These are phyloP conservation scores for Lysandra bellargus DNA, from an alignment of 2,888 invertebrate species.

Conservation along the genomic window DNA sequence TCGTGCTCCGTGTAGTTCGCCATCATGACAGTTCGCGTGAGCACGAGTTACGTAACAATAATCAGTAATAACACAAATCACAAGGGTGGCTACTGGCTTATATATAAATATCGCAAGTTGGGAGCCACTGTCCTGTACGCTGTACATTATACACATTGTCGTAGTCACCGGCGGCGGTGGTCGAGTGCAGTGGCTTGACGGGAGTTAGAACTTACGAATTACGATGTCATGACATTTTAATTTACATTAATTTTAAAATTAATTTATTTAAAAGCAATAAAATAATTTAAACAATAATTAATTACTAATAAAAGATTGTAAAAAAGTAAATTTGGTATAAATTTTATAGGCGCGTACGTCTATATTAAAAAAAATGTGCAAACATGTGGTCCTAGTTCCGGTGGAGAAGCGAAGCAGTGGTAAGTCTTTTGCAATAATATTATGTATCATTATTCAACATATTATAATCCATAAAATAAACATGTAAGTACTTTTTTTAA, in stretches of 20 bases:
- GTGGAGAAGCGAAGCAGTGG: slow-evolving; percentile 59
- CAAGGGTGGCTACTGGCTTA: not conserved
- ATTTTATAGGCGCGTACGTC: slow-evolving; percentile 13
- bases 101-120: slow-evolving; percentile 33
- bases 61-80: not conserved
- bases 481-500: too few relatives aligned
- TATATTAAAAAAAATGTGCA: slow-evolving; percentile 54
- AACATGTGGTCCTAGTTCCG: slow-evolving; percentile 61
- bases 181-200: slow-evolving; percentile 35
- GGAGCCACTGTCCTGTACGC: slow-evolving; percentile 37
- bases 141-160: slow-evolving; percentile 34
- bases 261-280: not conserved
- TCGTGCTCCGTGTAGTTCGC: too few relatives aligned
- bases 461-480: too few relatives aligned
- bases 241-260: not conserved
- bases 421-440: slow-evolving; percentile 44
- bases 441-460: too few relatives aligned
- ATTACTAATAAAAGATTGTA: not conserved
- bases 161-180: slow-evolving; percentile 40
- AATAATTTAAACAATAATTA: not conserved
- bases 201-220: slow-evolving; percentile 4
- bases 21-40: not conserved
- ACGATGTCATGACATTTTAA: not conserved
- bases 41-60: not conserved
- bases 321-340: not conserved